These are phyloP conservation scores for Enteromius argenteus DNA, from an alignment of 2,797 vertebrate genomes.

Conservation along the genomic window DNA sequence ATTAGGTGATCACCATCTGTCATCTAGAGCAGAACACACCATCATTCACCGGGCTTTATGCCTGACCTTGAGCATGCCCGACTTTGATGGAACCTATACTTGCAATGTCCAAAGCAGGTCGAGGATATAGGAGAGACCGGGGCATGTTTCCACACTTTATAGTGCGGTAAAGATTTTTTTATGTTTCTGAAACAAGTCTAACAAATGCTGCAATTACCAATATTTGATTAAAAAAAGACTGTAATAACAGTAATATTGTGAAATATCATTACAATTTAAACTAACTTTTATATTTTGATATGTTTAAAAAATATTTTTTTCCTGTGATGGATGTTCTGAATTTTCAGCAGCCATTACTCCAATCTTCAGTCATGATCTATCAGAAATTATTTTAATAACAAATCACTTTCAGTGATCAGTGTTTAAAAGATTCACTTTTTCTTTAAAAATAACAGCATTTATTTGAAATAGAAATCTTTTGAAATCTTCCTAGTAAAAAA, in stretches of 20 bases:
- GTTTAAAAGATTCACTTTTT: background rate
- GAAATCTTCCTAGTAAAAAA: background rate
- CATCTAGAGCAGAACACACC: slow-evolving; percentile 77
- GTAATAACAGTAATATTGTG: background rate
- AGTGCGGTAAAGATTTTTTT: rapidly evolving
- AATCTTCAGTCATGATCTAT: background rate
- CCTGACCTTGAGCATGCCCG: background rate
- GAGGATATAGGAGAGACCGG: background rate
- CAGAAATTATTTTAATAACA: background rate
- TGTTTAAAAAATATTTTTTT: background rate
- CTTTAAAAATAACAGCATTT: background rate
- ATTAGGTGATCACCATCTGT: slow-evolving; percentile 88
- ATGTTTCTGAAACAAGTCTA: background rate
- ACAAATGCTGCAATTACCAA: background rate
- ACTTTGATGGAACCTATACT: background rate
- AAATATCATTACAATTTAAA: background rate
- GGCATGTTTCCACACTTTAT: background rate
- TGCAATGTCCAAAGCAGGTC: background rate
- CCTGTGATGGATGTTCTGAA: background rate
- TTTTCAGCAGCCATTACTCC: background rate
- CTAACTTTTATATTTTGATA: background rate
- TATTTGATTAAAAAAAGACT: background rate
- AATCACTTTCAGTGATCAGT: background rate
- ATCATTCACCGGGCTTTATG: slow-evolving; percentile 53
- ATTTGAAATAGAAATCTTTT: background rate